A percentile compares a stretch with the other conserved stretches of the same genome.
These are phyloP conservation scores for Tinea trinotella DNA, from an alignment of 2,888 invertebrate species.

Conservation along the genomic window DNA sequence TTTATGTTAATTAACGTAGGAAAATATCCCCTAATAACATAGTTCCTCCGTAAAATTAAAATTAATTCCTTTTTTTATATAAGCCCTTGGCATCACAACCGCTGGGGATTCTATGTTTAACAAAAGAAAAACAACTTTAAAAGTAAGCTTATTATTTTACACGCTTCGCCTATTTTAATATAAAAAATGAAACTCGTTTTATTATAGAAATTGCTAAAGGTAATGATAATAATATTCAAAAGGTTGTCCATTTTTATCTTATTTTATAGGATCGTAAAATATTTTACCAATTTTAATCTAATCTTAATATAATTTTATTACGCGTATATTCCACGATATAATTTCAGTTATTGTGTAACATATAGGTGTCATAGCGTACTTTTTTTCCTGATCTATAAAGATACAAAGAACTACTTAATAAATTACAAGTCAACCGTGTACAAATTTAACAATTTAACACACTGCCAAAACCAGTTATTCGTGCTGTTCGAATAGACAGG, in stretches of 20 bases:
- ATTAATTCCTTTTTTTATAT: not conserved
- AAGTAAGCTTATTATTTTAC: constrained; percentile 10
- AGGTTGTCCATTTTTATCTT: not conserved
- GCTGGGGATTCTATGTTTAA: constrained; percentile 1
- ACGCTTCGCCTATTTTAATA: not conserved
- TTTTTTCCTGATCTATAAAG: not conserved
- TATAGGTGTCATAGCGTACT: not conserved
- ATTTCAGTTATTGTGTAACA: not conserved
- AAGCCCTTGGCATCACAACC: not conserved
- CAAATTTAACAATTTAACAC: not conserved
- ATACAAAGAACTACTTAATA: too few species aligned
- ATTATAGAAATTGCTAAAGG: not conserved
- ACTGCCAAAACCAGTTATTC: not conserved
- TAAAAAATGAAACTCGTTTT: not conserved
- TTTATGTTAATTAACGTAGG: too few species aligned
- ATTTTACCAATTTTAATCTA: not conserved
- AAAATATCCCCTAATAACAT: too few species aligned
- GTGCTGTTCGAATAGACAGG: constrained; percentile 9
- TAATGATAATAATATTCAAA: not conserved
- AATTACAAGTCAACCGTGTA: too few species aligned
- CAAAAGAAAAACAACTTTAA: constrained; percentile 4
- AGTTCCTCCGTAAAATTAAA: too few species aligned
- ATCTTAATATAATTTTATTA: not conserved
- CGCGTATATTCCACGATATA: not conserved
- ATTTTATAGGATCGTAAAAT: not conserved